Conservation (phyloP, 1,140 invertebrate genomes). For the Copidosoma floridanum region DNA sequence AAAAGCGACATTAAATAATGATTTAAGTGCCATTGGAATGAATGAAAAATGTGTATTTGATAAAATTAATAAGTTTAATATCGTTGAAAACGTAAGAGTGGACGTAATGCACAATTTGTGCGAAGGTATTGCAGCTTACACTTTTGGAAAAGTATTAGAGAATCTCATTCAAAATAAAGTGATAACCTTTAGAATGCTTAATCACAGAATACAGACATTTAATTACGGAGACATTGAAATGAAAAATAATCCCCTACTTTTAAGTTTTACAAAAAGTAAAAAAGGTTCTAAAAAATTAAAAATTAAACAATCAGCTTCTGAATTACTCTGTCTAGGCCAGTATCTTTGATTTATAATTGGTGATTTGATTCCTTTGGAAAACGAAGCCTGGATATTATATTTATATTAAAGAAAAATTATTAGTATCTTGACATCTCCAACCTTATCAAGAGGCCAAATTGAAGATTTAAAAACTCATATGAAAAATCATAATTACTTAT, state of each 20-base stretch:
- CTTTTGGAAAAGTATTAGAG: background rate
- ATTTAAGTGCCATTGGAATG: no score
- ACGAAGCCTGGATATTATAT: background rate
- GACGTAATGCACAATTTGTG: background rate
- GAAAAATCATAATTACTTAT: background rate
- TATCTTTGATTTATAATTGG: constrained; percentile 4
- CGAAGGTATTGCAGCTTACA: background rate
- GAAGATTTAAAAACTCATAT: background rate
- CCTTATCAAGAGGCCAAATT: background rate
- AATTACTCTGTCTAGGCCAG: background rate
- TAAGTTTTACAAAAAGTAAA: background rate
- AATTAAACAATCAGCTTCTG: no score
- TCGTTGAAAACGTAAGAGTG: no score
- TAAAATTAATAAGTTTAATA: no score
- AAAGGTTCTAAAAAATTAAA: background rate
- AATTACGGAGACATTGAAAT: background rate
- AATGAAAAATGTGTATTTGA: no score
- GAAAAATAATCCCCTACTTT: background rate
- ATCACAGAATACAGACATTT: background rate
- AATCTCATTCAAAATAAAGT: background rate
- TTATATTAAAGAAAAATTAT: background rate
- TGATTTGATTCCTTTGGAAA: background rate
- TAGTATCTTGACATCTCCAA: background rate
- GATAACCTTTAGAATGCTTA: background rate
- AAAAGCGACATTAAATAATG: no score